phyloP scores from a whole-genome alignment of 2,797 vertebrate species.

The Neomorphus geoffroyi region DNA sequence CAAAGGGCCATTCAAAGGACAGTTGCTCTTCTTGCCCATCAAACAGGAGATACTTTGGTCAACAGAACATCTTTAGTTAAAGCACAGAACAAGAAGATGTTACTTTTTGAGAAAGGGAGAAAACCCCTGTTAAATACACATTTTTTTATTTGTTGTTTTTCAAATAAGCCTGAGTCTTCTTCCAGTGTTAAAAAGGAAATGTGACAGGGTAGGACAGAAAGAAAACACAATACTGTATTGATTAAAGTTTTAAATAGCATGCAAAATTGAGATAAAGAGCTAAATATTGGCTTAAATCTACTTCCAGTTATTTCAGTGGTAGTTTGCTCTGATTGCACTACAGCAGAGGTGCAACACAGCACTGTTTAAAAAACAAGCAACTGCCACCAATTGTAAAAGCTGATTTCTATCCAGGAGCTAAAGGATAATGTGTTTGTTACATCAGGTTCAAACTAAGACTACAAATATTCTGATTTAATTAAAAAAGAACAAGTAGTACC shows the following conservation, averaged over 20 bases:
- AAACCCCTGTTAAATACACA: background rate
- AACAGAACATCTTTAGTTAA: background rate
- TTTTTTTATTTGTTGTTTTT: background rate
- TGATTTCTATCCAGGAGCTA: background rate
- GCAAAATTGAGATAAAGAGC: background rate
- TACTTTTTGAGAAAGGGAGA: background rate
- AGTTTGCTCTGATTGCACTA: background rate
- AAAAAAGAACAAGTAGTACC: background rate
- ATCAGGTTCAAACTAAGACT: background rate
- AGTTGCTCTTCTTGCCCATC: background rate
- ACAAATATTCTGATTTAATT: background rate
- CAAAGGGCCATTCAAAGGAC: background rate
- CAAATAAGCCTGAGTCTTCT: background rate
- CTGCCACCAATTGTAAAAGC: background rate
- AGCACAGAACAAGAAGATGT: background rate
- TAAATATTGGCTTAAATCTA: background rate
- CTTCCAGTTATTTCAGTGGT: background rate
- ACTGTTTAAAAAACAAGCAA: background rate
- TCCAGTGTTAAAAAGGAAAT: background rate
- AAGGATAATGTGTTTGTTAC: background rate
- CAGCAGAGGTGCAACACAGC: background rate
- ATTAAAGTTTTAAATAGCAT: slow-evolving; percentile 20
- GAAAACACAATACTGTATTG: background rate
- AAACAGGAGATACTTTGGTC: background rate
- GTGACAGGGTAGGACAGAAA: background rate